phyloP scores from a whole-genome alignment of 2,888 invertebrate species.

The Cerastis leucographa region DNA sequence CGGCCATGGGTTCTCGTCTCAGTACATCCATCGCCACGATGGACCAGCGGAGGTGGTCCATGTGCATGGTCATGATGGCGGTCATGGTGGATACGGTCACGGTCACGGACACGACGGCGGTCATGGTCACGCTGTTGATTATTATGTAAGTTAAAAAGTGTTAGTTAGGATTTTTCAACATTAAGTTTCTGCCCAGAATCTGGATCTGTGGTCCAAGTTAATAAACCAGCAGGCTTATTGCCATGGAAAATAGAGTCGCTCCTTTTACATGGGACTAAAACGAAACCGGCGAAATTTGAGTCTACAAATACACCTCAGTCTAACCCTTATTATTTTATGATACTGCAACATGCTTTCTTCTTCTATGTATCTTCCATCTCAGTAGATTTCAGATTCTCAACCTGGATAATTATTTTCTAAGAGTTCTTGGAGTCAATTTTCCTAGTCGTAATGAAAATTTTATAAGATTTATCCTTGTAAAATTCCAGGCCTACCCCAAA shows the following conservation, averaged over 20 bases:
- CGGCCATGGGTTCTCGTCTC: conserved; percentile 81
- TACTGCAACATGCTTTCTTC: neutral
- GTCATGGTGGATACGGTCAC: conserved; percentile 75
- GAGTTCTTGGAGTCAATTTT: no score
- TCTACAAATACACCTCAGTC: no score
- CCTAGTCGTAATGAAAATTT: neutral
- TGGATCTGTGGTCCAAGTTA: no score
- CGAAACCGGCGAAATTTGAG: no score
- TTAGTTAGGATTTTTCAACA: no score
- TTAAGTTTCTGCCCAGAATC: no score
- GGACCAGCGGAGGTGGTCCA: conserved; percentile 79
- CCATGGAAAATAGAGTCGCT: no score
- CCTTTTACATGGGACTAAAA: no score
- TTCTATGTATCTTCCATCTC: neutral
- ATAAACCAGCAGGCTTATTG: no score
- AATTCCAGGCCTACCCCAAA: conserved; percentile 78
- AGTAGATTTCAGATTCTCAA: neutral
- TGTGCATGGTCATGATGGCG: conserved; percentile 74
- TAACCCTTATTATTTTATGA: neutral
- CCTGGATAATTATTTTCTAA: neutral
- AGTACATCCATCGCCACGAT: conserved; percentile 80
- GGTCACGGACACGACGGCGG: conserved; percentile 74
- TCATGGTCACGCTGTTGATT: conserved; percentile 72
- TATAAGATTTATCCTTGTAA: neutral
- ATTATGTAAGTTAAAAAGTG: conserved; percentile 69